Evolutionary conservation across 1,140 invertebrate species (phyloP).

Genomic region (Panagrolaimus sp.): DNA sequence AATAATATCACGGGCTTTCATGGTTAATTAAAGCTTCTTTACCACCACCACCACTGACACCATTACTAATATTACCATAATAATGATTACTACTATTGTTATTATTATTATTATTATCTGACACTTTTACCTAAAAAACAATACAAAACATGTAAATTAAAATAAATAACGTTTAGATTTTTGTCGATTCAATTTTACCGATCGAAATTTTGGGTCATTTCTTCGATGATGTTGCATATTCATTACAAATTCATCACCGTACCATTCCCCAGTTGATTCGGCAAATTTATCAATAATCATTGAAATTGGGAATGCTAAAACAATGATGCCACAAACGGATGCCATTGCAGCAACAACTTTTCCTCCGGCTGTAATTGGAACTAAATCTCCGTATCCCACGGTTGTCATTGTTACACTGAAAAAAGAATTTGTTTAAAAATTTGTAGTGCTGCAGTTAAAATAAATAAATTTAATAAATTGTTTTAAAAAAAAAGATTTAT

Average conservation of each 20-base stretch:
- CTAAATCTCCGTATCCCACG: conserved; percentile 95
- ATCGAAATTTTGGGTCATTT: conserved; percentile 24
- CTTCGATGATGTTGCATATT: conserved; percentile 12
- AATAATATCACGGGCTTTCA: too few relatives aligned
- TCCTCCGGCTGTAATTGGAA: conserved; percentile 49
- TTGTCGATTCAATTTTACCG: conserved; percentile 12
- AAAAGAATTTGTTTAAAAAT: conserved; percentile 19
- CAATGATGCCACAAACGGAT: conserved; percentile 50
- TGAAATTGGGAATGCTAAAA: conserved; percentile 52
- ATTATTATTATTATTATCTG: too few relatives aligned
- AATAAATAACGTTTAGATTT: conserved; percentile 30
- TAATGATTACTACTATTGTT: too few relatives aligned
- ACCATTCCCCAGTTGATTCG: conserved; percentile 43
- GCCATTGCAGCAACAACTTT: conserved; percentile 50
- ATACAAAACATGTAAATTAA: conserved; percentile 15
- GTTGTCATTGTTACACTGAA: conserved; percentile 87
- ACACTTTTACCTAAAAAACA: background rate
- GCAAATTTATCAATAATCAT: conserved; percentile 57
- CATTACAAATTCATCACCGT: conserved; percentile 19
- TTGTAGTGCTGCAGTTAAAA: background rate
- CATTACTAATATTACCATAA: too few relatives aligned
- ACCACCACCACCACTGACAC: too few relatives aligned
- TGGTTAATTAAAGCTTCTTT: too few relatives aligned
- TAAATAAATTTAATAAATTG: background rate
- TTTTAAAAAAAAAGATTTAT: conserved; percentile 22